phyloP scores from a whole-genome alignment of 23 tunicate species.

The Trididemnum clinides region DNA sequence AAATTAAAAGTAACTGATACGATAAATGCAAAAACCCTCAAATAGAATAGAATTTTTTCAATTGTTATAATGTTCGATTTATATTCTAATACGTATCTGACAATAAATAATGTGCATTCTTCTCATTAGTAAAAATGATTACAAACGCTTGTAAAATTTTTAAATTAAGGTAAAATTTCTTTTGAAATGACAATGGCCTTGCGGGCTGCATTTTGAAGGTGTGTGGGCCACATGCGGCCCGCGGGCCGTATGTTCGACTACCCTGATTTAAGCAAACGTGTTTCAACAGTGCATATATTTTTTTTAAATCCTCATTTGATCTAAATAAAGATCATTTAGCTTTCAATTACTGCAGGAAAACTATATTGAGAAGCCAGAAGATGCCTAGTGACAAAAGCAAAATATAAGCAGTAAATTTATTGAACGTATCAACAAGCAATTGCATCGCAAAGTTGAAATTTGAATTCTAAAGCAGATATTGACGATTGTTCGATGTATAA shows the following conservation, averaged over 20 bases:
- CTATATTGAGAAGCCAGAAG: no score
- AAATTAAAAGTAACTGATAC: neutral
- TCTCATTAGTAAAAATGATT: neutral
- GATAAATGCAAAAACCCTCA: neutral
- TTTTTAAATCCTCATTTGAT: no score
- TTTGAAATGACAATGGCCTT: neutral
- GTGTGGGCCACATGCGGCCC: neutral
- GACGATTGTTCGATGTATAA: no score
- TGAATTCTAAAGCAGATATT: no score
- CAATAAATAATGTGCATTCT: neutral
- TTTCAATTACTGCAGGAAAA: no score
- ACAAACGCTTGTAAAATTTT: neutral
- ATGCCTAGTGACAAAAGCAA: no score
- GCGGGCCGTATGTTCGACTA: neutral
- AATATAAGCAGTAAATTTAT: no score
- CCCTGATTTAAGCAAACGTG: neutral
- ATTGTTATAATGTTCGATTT: neutral
- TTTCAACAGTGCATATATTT: neutral
- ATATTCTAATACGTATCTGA: no score
- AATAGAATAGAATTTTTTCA: neutral
- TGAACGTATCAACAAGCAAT: no score
- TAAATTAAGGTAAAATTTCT: neutral
- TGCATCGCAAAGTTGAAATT: no score
- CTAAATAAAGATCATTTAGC: no score
- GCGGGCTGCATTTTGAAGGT: neutral